A percentile compares a stretch with the other conserved stretches of the same genome.
Conservation (phyloP, 2,797 vertebrate species). For the Pterois miles region DNA sequence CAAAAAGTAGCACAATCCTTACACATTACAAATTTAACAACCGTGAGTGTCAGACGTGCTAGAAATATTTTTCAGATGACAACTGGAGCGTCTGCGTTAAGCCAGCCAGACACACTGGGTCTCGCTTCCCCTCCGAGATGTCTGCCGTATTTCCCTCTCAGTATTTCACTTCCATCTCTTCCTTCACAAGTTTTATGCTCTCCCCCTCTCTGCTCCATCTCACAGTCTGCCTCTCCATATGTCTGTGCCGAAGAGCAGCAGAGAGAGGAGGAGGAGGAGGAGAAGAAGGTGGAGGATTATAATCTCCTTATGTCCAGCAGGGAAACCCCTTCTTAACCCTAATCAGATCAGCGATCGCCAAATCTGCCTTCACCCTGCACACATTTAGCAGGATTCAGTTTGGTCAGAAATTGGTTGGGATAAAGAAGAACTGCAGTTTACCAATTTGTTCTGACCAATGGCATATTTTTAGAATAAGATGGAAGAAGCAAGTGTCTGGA, state of each 20-base stretch:
- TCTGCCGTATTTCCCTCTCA: slow-evolving; percentile 33
- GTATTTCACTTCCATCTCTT: slow-evolving; percentile 38
- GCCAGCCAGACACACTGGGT: not conserved
- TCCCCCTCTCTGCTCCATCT: slow-evolving; percentile 25
- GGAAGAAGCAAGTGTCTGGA: too few relatives aligned
- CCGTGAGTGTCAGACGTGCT: fast-evolving
- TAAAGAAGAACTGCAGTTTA: not conserved
- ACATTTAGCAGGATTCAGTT: slow-evolving; percentile 29
- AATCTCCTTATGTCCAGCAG: slow-evolving; percentile 72
- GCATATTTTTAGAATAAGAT: not conserved
- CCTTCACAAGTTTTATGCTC: slow-evolving; percentile 23
- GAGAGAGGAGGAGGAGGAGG: slow-evolving; percentile 29
- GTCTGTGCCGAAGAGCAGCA: slow-evolving; percentile 32
- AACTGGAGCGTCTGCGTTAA: not conserved
- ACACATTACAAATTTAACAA: not conserved
- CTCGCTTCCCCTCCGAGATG: not conserved
- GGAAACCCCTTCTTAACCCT: slow-evolving; percentile 75
- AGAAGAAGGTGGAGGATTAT: slow-evolving; percentile 49
- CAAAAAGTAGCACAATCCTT: not conserved
- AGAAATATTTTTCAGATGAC: not conserved
- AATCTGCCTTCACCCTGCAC: slow-evolving; percentile 49
- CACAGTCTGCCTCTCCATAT: slow-evolving; percentile 57
- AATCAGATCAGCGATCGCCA: slow-evolving; percentile 68
- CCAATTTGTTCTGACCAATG: not conserved
- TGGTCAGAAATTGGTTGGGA: not conserved